Base-by-base conservation (phyloP, 1,140 invertebrate species). In the Teleogryllus occipitalis region DNA sequence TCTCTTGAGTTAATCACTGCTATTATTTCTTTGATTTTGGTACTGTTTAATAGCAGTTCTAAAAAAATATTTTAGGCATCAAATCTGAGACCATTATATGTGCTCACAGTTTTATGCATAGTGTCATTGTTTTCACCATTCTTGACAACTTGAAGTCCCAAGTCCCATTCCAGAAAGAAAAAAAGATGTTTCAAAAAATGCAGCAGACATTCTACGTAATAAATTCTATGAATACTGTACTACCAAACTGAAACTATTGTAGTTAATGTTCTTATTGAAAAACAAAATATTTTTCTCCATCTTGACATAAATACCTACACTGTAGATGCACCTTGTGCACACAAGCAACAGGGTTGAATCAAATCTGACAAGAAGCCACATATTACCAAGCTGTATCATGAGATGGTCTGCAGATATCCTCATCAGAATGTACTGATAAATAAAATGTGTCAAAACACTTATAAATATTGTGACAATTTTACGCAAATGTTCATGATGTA, bases 1-100 rank as follows among this genome's bases (percentile, higher is more conserved):
- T 65, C 54, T 65, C 54, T 65, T 65, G 54, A 65, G 54, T 65
- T 65, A 65, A 65, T 65, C 54, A 65, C 54, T 65, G 54, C 54
- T 65, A 65, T 65, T 65, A 18, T 65, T 65, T 65, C 54, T 18
- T 65, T 65, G 54, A 65, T 2, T 65, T 65, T 65, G 54, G 54
- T 65, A 65, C 54, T 14, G 10, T 18, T 65, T 14, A 65, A 65
- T 65, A 65, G 54, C 54, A 65, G 54, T 18, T 14, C 10, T 65
- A 65, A 65, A 65, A 65, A 65, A 65, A 65, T 65, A 65, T 18
- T 65, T 65, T 65, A 65, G 54, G 54, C 54, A 65, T 65, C 18
- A 18, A 65, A 65, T 65, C 10, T 65, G 54, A 65, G 54, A 65
- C 54, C 54, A 65, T 65, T 65, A 14, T 65, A 65, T 14, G 54